Conservation (phyloP, 2,113 vertebrate genomes). For the Lophius piscatorius region DNA sequence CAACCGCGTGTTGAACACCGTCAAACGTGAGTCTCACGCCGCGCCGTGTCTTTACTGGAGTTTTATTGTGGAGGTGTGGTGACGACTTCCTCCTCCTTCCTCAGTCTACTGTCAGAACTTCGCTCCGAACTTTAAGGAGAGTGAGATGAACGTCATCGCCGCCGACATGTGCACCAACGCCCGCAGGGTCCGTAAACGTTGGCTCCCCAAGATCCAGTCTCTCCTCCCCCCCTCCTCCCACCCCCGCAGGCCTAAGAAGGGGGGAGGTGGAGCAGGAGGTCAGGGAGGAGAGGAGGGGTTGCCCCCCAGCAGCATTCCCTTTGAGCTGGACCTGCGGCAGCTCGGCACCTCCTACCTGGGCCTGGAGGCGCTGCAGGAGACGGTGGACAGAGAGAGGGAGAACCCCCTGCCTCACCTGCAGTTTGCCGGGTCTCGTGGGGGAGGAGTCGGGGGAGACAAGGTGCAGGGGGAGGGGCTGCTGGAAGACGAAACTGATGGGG, state of each 20-base stretch:
- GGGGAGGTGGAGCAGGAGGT: constrained; percentile 28
- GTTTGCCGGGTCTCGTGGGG: constrained; percentile 48
- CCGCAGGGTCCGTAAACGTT: constrained; percentile 67
- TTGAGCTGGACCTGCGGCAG: constrained; percentile 58
- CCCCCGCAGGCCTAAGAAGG: constrained; percentile 53
- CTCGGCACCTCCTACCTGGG: constrained; percentile 62
- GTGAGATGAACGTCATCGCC: constrained; percentile 71
- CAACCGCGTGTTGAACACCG: constrained; percentile 94
- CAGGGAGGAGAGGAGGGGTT: constrained; percentile 15
- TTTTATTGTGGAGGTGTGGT: constrained; percentile 7
- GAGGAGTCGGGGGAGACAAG: neutral
- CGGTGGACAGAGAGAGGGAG: constrained; percentile 40
- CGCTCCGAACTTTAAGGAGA: constrained; percentile 73
- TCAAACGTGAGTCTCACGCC: constrained; percentile 86
- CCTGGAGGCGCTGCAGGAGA: constrained; percentile 43
- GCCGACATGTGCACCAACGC: constrained; percentile 75
- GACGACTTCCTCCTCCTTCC: neutral
- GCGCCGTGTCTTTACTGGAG: constrained; percentile 1
- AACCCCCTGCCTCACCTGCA: constrained; percentile 65
- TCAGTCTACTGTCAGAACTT: constrained; percentile 75
- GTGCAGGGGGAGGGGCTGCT: constrained; percentile 39
- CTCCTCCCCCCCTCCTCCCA: constrained; percentile 52
- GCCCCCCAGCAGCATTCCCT: constrained; percentile 38
- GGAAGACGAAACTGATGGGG: constrained; percentile 39
- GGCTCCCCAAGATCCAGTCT: constrained; percentile 72